phyloP scores from a whole-genome alignment of 2,113 vertebrate species.

The Notothenia coriiceps region DNA sequence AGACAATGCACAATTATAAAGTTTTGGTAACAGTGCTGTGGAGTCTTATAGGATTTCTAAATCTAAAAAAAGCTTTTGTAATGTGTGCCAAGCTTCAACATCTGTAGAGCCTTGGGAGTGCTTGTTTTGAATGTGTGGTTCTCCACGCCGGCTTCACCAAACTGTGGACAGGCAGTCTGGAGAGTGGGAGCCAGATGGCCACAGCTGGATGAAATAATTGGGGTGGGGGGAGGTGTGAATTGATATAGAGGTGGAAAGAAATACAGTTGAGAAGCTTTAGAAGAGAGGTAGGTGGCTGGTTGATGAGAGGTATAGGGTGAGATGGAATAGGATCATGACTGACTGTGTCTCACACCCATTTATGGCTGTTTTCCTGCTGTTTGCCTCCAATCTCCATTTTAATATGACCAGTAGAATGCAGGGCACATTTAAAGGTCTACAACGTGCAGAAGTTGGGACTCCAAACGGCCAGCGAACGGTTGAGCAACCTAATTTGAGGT shows the following conservation, averaged over 20 bases:
- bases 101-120: background rate
- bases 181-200: constrained; percentile 41
- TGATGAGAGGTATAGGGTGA: constrained; percentile 21
- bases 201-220: constrained; percentile 45
- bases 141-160: constrained; percentile 40
- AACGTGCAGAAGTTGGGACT: constrained; percentile 39
- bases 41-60: constrained; percentile 1
- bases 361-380: constrained; percentile 13
- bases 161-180: constrained; percentile 21
- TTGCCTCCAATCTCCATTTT: background rate
- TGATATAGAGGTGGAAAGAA: constrained; percentile 12
- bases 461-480: constrained; percentile 10
- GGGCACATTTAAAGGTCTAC: background rate
- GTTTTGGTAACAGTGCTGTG: constrained; percentile 4
- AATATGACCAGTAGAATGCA: constrained; percentile 4
- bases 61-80: constrained; percentile 5
- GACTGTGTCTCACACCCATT: constrained; percentile 19
- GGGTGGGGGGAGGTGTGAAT: background rate
- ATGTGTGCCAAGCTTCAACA: constrained; percentile 6
- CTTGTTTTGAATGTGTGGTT: constrained; percentile 34
- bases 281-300: background rate
- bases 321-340: constrained; percentile 21
- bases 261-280: constrained; percentile 15
- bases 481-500: constrained; percentile 52
- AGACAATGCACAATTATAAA: background rate